Base-by-base conservation (phyloP, 2,888 invertebrate genomes). In the Parelbella ahira region DNA sequence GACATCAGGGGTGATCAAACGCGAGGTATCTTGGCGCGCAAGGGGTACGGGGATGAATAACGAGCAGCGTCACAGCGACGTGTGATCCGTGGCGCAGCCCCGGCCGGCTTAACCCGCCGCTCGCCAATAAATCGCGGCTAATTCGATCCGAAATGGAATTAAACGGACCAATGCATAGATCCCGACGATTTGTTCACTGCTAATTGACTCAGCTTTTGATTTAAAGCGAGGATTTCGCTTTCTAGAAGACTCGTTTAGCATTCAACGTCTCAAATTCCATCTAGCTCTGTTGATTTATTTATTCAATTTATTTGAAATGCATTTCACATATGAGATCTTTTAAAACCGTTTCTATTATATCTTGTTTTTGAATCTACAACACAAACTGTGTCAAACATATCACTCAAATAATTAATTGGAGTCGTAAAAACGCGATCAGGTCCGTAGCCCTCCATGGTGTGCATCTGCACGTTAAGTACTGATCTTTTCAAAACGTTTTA, bases 81-180 rank as follows among this genome's bases (percentile, higher is more conserved):
- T 86, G 86, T 80, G 86, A 44, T 37, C 49, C 54, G 47, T 43
- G 44, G 51, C 53, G 54, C 59, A 49, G 58, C 60, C 56, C 51
- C 53, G 46, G 2, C 51, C 60, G 79, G 82, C 79, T 82, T 82
- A 81, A 70, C 79, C 78, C 76, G 75, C 68, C 70, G 71, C 68
- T 64, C 70, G 66, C 64, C 80, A 75, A 84, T 87, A 84, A 86
- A 86, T 84, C 82, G 84, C 77, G 69, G 68, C 80, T 86, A 86
- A 86, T 83, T 80, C 80, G 71, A 79, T 78, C 84, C 68, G 78
- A 78, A 83, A 80, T 77, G 73, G 84, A 84, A 83, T 84, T 82
- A 81, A 83, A 75, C 78, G 83, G 82, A 79, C 84, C 77, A 83
- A 81, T 83, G 77, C 72, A 80, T 80, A 84, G 81, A 86, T 75